Evolutionary conservation across 2,888 invertebrate species (phyloP).

Genomic region (Perizoma flavofasciatum): DNA sequence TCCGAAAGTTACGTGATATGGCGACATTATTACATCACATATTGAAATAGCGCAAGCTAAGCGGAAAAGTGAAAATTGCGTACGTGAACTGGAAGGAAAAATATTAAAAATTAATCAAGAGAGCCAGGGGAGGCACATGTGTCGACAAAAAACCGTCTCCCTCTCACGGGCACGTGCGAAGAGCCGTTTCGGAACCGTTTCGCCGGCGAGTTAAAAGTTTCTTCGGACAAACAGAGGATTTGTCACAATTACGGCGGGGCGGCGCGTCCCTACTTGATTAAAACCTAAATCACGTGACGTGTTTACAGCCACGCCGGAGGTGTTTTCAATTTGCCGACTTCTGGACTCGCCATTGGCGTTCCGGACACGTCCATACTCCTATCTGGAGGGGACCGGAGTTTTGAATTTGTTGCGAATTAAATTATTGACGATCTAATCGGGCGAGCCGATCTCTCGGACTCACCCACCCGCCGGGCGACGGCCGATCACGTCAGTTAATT

Average conservation of each 20-base stretch:
- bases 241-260: conserved; percentile 82
- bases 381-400: conserved; percentile 76
- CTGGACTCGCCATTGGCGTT: conserved; percentile 78
- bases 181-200: conserved; percentile 75
- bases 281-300: conserved; percentile 85
- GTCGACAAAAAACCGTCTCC: conserved; percentile 81
- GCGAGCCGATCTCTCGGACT: conserved; percentile 58
- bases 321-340: conserved; percentile 83
- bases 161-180: conserved; percentile 76
- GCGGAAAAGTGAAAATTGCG: conserved; percentile 82
- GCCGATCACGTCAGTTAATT: conserved; percentile 77
- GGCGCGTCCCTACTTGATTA: conserved; percentile 83
- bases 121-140: conserved; percentile 73
- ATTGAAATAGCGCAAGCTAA: conserved; percentile 58
- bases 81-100: conserved; percentile 83
- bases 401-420: conserved; percentile 83
- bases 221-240: conserved; percentile 84
- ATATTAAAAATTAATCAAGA: conserved; percentile 84
- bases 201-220: conserved; percentile 80
- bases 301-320: conserved; percentile 82
- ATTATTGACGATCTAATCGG: conserved; percentile 81
- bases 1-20: conserved; percentile 32
- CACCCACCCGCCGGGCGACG: conserved; percentile 44
- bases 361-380: conserved; percentile 80
- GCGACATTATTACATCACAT: conserved; percentile 32